phyloP scores from a whole-genome alignment of 2,797 vertebrate genomes.

The Oreochromis grahami region DNA sequence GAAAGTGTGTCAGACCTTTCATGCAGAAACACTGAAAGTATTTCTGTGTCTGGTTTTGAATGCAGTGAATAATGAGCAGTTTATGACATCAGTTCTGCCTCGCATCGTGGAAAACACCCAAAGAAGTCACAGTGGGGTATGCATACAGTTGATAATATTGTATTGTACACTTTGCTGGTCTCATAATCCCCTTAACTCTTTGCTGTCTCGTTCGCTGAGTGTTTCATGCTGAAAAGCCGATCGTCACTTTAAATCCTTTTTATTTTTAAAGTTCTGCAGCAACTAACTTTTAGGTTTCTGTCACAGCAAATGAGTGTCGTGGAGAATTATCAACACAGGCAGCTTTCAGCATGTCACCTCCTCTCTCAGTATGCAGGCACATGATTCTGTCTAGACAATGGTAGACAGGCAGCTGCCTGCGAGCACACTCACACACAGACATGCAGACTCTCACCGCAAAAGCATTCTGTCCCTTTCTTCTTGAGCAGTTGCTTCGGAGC shows the following conservation, averaged over 20 bases:
- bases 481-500: constrained; percentile 15
- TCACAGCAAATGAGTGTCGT: constrained; percentile 39
- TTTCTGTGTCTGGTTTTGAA: constrained; percentile 21
- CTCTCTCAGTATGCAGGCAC: constrained; percentile 64
- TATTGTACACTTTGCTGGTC: constrained; percentile 29
- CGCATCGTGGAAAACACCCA: constrained; percentile 20
- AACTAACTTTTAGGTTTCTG: constrained; percentile 49
- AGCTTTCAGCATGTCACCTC: constrained; percentile 49
- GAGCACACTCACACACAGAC: constrained; percentile 4
- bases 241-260: constrained; percentile 35
- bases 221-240: constrained; percentile 51
- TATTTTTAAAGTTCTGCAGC: constrained; percentile 26
- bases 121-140: constrained; percentile 29
- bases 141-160: constrained; percentile 55
- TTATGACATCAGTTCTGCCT: constrained; percentile 42
- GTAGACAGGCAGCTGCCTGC: constrained; percentile 62
- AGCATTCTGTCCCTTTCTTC: constrained; percentile 39
- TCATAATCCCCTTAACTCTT: constrained; percentile 59
- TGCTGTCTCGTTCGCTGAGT: constrained; percentile 39
- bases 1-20: constrained; percentile 47
- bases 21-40: constrained; percentile 39
- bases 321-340: constrained; percentile 50
- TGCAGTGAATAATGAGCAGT: constrained; percentile 46
- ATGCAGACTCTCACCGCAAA: background rate
- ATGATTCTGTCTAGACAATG: constrained; percentile 68